Evolutionary conservation across 2,113 vertebrate genomes (phyloP), one percentile per base, ranked within the genome.

Genomic region (Pangasianodon hypophthalmus): DNA sequence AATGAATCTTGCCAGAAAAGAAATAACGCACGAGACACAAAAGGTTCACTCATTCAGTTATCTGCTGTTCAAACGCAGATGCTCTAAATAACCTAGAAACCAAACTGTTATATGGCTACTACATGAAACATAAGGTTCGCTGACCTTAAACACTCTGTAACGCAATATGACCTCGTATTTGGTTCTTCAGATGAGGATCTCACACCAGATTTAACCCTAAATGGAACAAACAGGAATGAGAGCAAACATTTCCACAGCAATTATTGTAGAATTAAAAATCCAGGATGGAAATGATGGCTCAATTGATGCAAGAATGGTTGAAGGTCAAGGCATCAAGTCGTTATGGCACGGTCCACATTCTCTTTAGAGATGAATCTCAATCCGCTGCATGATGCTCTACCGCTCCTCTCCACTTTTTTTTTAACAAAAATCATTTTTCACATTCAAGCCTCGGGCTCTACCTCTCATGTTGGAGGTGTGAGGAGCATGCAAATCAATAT

Each of bases 401-500:
- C 19, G n/a, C 56, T 58, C 44, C 41, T 4, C 4, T 18, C 44
- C 52, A 21, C 29, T 81, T 46, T 26, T 37, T 44, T 81, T 69
- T 10, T 26, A 58, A 62, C 50, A 3, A 50, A 29, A 52, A 10
- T 52, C 46, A 69, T 13, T 84, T 75, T 52, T 54, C 77, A 29
- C 52, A 18, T 50, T 75, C 80, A 89, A 90, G 88, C 88, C 91
- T 89, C 18, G 29, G 82, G 81, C 87, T 67, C 87, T 87, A 82
- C 88, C 44, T 75, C 84, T 79, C 75, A 80, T 46, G 19, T 82
- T 48, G 50, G 88, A 90, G 87, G 67, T 93, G 90, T 87, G 84
- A 91, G 89, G 85, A 92, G 90, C 88, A 91, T 90, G 90, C 88
- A 92, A 92, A 92, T 91, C 86, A 85, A 93, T 91, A 93, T 90